Conservation (phyloP, 2,888 invertebrate genomes). For the Melipona bicolor region DNA sequence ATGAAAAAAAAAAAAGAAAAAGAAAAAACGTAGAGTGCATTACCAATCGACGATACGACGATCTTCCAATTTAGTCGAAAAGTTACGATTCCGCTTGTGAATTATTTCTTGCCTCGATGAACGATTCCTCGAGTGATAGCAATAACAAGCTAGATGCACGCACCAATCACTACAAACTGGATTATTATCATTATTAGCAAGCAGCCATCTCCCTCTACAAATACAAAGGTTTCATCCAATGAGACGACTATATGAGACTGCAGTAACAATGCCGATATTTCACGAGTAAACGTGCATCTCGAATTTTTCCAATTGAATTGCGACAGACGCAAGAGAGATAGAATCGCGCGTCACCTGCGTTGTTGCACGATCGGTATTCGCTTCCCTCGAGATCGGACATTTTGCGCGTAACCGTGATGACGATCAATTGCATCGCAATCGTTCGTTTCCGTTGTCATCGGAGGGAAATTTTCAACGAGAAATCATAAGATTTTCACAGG, state of each 20-base stretch:
- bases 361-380: conserved; percentile 27
- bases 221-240: conserved; percentile 80
- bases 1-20: too few species aligned
- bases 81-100: conserved; percentile 9
- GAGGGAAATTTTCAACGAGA: background rate
- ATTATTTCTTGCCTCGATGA: conserved; percentile 30
- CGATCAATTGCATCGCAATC: background rate
- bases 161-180: conserved; percentile 65
- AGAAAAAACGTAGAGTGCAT: background rate
- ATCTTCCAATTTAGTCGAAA: background rate
- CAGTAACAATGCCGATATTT: conserved; percentile 60
- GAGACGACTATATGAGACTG: conserved; percentile 63
- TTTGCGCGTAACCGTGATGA: conserved; percentile 13
- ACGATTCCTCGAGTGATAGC: conserved; percentile 72
- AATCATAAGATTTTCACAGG: background rate
- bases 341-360: conserved; percentile 20
- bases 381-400: conserved; percentile 9
- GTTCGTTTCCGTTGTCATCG: background rate
- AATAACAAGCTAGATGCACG: conserved; percentile 68
- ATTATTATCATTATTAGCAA: conserved; percentile 51
- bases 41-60: conserved; percentile 19
- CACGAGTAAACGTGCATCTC: background rate
- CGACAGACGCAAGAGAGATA: background rate
- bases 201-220: conserved; percentile 71
- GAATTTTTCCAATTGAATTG: background rate